phyloP scores from a whole-genome alignment of 2,888 invertebrate genomes.

The Caenorhabditis japonica region DNA sequence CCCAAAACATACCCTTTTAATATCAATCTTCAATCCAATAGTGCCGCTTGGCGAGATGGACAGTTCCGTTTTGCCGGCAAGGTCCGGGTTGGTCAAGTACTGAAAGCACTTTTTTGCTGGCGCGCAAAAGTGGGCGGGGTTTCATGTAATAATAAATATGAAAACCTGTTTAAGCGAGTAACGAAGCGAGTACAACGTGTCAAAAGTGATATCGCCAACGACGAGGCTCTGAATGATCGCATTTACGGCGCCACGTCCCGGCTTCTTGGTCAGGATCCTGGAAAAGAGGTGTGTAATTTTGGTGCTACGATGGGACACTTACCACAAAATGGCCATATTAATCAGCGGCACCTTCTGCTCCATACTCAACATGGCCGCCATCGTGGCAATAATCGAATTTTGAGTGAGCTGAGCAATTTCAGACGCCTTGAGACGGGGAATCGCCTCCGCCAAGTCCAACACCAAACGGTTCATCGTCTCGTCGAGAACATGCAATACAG shows the following conservation, averaged over 20 bases:
- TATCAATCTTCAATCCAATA: slow-evolving; percentile 5
- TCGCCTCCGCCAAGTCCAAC: neutral
- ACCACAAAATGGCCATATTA: slow-evolving; percentile 43
- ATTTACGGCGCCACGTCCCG: slow-evolving; percentile 2
- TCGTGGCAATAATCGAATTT: slow-evolving; percentile 25
- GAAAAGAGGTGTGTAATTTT: neutral
- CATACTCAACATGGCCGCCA: slow-evolving; percentile 25
- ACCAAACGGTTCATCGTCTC: slow-evolving; percentile 20
- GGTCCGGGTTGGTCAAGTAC: slow-evolving; percentile 8
- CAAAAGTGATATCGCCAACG: slow-evolving; percentile 19
- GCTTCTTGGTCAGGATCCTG: slow-evolving; percentile 12
- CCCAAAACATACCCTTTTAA: neutral
- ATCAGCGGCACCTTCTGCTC: slow-evolving; percentile 35
- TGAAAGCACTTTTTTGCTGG: neutral
- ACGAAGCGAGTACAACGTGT: slow-evolving; percentile 13
- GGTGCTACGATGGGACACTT: neutral
- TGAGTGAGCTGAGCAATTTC: slow-evolving; percentile 8
- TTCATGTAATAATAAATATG: neutral
- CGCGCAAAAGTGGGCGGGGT: neutral
- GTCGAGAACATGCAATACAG: slow-evolving; percentile 1
- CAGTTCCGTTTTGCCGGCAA: slow-evolving; percentile 13
- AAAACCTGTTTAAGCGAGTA: slow-evolving; percentile 20
- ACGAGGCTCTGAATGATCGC: slow-evolving; percentile 20
- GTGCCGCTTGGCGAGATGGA: slow-evolving; percentile 19
- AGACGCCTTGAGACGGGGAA: neutral